These are phyloP conservation scores for Andrena minutula DNA, from an alignment of 2,888 invertebrate species.

Conservation along the genomic window DNA sequence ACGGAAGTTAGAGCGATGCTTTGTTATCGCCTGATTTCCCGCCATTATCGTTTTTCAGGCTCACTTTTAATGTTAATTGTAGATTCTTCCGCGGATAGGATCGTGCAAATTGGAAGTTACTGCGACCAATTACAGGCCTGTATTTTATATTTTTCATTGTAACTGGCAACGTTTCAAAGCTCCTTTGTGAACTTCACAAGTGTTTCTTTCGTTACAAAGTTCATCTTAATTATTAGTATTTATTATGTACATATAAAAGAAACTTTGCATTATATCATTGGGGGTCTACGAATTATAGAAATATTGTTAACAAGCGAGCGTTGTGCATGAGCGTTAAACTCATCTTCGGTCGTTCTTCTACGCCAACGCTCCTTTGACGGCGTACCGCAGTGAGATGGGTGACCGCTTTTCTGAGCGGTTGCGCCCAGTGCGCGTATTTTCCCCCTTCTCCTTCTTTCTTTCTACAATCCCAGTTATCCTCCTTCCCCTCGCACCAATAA, in stretches of 20 bases:
- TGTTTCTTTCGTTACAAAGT: neutral
- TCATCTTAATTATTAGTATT: too few species aligned
- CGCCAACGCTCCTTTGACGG: neutral
- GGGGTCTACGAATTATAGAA: too few species aligned
- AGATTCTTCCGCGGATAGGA: slow-evolving; percentile 27
- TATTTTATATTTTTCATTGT: neutral
- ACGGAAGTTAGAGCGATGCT: slow-evolving; percentile 23
- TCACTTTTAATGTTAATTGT: slow-evolving; percentile 29
- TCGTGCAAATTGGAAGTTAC: neutral
- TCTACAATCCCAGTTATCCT: too few species aligned
- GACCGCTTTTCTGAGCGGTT: slow-evolving; percentile 9
- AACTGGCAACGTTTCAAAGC: neutral
- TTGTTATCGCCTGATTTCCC: slow-evolving; percentile 48
- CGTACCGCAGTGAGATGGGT: slow-evolving; percentile 28
- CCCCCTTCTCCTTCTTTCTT: too few species aligned
- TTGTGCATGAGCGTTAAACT: neutral
- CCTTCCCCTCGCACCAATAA: too few species aligned
- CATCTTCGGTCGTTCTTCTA: neutral
- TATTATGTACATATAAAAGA: too few species aligned
- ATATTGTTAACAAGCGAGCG: neutral
- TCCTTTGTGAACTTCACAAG: neutral
- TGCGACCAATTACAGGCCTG: slow-evolving; percentile 3
- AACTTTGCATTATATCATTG: too few species aligned
- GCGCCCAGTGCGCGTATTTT: too few species aligned
- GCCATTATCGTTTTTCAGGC: slow-evolving; percentile 14